These are phyloP conservation scores for Callipepla squamata DNA, from an alignment of 2,113 vertebrate species.

Conservation along the genomic window DNA sequence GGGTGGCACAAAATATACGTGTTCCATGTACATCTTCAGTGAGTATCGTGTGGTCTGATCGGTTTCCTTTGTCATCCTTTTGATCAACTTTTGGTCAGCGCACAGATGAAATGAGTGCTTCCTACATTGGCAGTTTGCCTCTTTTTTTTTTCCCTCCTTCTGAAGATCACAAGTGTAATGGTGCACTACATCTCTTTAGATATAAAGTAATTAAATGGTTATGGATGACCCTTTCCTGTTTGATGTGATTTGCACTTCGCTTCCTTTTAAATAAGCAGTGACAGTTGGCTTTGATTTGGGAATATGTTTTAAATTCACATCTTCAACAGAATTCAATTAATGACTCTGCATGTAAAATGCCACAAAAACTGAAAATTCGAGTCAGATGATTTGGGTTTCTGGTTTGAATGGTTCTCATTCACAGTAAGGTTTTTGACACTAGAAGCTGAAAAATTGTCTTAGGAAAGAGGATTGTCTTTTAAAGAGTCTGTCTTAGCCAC, in stretches of 20 bases:
- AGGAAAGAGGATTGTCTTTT: neutral
- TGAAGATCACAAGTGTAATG: neutral
- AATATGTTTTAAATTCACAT: neutral
- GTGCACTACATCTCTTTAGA: neutral
- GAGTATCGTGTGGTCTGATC: no score
- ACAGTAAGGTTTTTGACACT: neutral
- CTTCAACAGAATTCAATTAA: neutral
- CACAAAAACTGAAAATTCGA: neutral
- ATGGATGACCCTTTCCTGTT: neutral
- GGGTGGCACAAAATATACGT: neutral
- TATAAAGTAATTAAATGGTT: neutral
- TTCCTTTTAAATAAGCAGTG: neutral
- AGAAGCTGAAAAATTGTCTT: neutral
- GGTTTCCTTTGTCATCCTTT: neutral
- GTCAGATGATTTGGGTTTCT: neutral
- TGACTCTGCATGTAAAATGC: neutral
- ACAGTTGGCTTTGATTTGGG: neutral
- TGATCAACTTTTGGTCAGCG: neutral
- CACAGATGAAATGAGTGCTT: neutral
- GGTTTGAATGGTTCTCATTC: neutral
- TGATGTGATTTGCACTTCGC: accelerated
- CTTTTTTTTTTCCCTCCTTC: neutral
- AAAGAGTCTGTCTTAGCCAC: neutral
- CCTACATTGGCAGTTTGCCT: neutral
- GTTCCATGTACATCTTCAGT: neutral